A percentile compares a stretch with the other conserved stretches of the same genome.
Conservation (phyloP, 2,797 vertebrate species). For the Anolis apletophallus region DNA sequence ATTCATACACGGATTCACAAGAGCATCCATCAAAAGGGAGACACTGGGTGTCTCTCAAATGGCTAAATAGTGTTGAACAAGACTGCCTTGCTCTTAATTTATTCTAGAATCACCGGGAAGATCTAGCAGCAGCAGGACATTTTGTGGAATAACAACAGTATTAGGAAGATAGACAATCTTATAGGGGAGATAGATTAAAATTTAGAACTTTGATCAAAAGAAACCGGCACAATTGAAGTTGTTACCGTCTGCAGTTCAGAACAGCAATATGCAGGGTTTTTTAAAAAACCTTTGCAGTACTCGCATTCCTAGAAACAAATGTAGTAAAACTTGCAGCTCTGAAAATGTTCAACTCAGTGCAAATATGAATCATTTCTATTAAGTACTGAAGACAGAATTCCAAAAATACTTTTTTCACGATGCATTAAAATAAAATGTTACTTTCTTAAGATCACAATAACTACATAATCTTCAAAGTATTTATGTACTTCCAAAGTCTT, state of each 20-base stretch:
- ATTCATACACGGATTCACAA: conserved; percentile 31
- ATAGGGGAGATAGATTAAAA: conserved; percentile 47
- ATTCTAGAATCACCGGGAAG: conserved; percentile 43
- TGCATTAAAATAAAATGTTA: not conserved
- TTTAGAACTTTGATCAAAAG: conserved; percentile 17
- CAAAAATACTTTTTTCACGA: not conserved
- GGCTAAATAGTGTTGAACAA: conserved; percentile 46
- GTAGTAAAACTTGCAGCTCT: not conserved
- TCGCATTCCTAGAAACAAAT: not conserved
- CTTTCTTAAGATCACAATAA: conserved; percentile 15
- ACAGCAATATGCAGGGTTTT: not conserved
- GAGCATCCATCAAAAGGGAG: not conserved
- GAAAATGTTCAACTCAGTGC: conserved; percentile 2
- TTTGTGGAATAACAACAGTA: conserved; percentile 43
- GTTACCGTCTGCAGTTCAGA: not conserved
- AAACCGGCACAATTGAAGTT: not conserved
- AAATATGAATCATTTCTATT: not conserved
- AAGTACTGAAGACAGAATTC: not conserved
- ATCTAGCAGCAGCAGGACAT: conserved; percentile 30
- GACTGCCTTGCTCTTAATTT: conserved; percentile 39
- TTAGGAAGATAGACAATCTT: conserved; percentile 43
- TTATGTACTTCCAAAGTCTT: conserved; percentile 42
- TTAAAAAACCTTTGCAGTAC: not conserved
- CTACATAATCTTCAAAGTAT: conserved; percentile 23
- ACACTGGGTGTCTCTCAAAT: conserved; percentile 23